phyloP scores from a whole-genome alignment of 2,888 invertebrate species.

The Himalopsyche kuldschensis region DNA sequence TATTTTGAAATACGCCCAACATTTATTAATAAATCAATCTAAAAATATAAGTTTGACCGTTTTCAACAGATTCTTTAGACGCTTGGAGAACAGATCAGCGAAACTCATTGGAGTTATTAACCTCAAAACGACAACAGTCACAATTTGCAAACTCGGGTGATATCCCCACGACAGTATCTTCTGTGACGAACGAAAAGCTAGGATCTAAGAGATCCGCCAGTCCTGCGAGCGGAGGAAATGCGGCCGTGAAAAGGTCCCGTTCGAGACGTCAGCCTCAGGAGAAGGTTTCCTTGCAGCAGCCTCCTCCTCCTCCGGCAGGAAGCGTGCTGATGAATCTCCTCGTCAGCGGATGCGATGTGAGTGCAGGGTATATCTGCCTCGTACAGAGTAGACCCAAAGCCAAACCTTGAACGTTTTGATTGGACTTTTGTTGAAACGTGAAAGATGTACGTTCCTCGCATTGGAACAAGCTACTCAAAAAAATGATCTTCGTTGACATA shows the following conservation, averaged over 20 bases:
- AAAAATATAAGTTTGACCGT: neutral
- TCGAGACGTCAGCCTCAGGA: neutral
- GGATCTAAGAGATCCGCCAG: slow-evolving; percentile 41
- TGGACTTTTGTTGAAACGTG: neutral
- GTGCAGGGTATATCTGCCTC: slow-evolving; percentile 88
- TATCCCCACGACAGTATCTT: neutral
- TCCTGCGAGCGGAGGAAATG: neutral
- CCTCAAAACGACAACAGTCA: slow-evolving; percentile 8
- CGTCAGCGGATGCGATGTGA: slow-evolving; percentile 93
- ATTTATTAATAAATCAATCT: neutral
- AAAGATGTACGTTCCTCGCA: neutral
- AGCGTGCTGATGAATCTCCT: slow-evolving; percentile 93
- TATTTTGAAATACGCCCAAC: no score
- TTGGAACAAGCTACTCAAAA: neutral
- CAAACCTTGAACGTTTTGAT: slow-evolving; percentile 18
- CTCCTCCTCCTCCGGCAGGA: slow-evolving; percentile 60
- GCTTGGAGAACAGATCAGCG: slow-evolving; percentile 16
- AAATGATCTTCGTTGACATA: neutral
- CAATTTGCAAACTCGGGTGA: neutral
- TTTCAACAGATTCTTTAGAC: slow-evolving; percentile 12
- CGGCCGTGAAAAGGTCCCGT: neutral
- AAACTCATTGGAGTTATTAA: slow-evolving; percentile 4
- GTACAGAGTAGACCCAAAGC: slow-evolving; percentile 66
- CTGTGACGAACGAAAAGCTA: neutral
- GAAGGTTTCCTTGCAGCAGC: slow-evolving; percentile 48